Evolutionary conservation across 2,888 invertebrate species (phyloP).

Genomic region (Nymphalis polychloros): DNA sequence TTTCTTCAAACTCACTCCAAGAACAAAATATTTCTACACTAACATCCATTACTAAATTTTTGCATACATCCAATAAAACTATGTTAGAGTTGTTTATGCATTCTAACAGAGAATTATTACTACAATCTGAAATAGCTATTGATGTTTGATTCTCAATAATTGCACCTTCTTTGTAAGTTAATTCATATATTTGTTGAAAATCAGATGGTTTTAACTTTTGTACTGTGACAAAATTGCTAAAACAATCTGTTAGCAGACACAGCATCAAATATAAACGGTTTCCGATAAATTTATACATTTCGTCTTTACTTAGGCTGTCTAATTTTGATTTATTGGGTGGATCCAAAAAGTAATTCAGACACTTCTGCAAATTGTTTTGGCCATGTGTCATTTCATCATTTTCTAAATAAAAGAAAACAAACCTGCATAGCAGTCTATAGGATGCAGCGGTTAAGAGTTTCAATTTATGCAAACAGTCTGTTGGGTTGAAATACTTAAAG

Average conservation of each 20-base stretch:
- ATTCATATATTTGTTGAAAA: slow-evolving; percentile 52
- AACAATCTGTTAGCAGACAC: slow-evolving; percentile 36
- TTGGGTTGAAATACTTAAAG: slow-evolving; percentile 64
- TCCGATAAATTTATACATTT: slow-evolving; percentile 61
- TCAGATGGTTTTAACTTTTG: slow-evolving; percentile 48
- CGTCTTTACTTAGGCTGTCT: slow-evolving; percentile 53
- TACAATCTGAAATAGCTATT: slow-evolving; percentile 50
- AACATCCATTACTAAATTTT: slow-evolving; percentile 64
- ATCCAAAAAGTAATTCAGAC: slow-evolving; percentile 57
- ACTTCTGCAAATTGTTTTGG: slow-evolving; percentile 56
- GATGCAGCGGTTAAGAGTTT: slow-evolving; percentile 53
- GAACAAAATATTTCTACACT: slow-evolving; percentile 73
- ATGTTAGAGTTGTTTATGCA: slow-evolving; percentile 56
- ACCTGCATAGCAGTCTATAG: slow-evolving; percentile 59
- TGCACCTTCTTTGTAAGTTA: slow-evolving; percentile 54
- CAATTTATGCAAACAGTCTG: slow-evolving; percentile 55
- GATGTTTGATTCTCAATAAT: slow-evolving; percentile 42
- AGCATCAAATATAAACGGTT: slow-evolving; percentile 54
- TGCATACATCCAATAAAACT: slow-evolving; percentile 58
- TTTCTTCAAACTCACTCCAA: slow-evolving; percentile 71
- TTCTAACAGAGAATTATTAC: slow-evolving; percentile 51
- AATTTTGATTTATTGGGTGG: slow-evolving; percentile 62
- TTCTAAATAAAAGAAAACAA: slow-evolving; percentile 56
- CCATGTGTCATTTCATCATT: slow-evolving; percentile 45
- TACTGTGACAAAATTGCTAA: slow-evolving; percentile 24